A percentile compares a stretch with the other conserved stretches of the same genome.
phyloP scores from a whole-genome alignment of 2,113 vertebrate genomes.

The Cepphus grylle region DNA sequence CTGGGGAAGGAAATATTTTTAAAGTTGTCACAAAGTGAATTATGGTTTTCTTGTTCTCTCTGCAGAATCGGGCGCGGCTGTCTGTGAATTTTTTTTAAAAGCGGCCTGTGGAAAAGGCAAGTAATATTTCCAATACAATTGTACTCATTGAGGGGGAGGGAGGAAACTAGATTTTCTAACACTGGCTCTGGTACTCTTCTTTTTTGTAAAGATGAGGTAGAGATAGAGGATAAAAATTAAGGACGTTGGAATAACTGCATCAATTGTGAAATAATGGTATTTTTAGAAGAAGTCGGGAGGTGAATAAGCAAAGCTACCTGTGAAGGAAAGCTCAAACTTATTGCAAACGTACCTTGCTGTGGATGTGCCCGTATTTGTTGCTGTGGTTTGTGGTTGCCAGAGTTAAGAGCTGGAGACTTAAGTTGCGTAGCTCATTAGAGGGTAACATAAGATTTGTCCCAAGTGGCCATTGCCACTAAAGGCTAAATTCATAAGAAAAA shows the following conservation, averaged over 20 bases:
- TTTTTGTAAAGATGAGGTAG: background rate
- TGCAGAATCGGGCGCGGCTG: slow-evolving; percentile 93
- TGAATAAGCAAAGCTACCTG: background rate
- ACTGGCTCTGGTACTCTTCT: background rate
- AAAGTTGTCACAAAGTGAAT: rapidly evolving
- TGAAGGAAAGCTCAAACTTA: background rate
- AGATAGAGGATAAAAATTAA: background rate
- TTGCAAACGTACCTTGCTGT: background rate
- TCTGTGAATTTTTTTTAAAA: slow-evolving; percentile 96
- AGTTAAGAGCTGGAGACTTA: background rate
- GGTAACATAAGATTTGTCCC: background rate
- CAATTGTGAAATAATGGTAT: background rate
- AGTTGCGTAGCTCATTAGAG: background rate
- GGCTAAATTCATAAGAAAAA: background rate
- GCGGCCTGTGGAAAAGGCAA: slow-evolving; percentile 94
- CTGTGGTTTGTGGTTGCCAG: background rate
- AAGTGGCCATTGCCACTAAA: background rate
- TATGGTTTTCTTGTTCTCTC: background rate
- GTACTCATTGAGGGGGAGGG: too few species aligned
- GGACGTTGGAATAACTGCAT: background rate
- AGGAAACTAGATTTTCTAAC: background rate
- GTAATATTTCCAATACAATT: background rate
- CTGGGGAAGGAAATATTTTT: background rate
- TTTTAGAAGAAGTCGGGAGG: background rate
- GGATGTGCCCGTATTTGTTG: background rate